These are phyloP conservation scores for Nannospalax galili DNA, from an alignment of 2,113 vertebrate species.

Conservation along the genomic window DNA sequence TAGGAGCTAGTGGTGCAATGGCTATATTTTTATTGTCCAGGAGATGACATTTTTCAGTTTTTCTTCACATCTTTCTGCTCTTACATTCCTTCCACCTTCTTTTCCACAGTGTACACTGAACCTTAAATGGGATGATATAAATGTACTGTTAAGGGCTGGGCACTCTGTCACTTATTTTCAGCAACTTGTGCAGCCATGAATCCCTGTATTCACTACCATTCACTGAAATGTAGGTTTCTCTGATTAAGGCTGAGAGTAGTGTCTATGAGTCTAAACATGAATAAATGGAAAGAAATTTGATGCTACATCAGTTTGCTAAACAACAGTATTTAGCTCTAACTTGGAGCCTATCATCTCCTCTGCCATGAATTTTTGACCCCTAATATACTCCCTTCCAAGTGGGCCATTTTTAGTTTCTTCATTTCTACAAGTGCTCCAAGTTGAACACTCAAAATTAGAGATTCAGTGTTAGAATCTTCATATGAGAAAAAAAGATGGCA, in stretches of 20 bases:
- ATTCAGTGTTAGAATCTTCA: neutral
- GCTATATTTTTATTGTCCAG: neutral
- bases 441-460: neutral
- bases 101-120: neutral
- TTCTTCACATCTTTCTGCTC: neutral
- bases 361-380: neutral
- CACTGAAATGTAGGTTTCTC: neutral
- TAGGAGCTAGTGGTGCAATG: neutral
- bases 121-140: too few species aligned
- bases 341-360: neutral
- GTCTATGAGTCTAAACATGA: neutral
- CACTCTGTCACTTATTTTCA: neutral
- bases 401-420: neutral
- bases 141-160: neutral
- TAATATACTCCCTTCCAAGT: neutral
- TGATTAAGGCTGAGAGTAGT: neutral
- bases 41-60: neutral
- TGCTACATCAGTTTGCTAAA: neutral
- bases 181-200: neutral
- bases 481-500: neutral
- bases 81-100: too few species aligned
- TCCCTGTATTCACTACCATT: neutral
- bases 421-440: neutral
- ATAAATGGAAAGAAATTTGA: neutral
- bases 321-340: neutral